Conservation (phyloP, 2,113 vertebrate genomes). For the Sturnus vulgaris region DNA sequence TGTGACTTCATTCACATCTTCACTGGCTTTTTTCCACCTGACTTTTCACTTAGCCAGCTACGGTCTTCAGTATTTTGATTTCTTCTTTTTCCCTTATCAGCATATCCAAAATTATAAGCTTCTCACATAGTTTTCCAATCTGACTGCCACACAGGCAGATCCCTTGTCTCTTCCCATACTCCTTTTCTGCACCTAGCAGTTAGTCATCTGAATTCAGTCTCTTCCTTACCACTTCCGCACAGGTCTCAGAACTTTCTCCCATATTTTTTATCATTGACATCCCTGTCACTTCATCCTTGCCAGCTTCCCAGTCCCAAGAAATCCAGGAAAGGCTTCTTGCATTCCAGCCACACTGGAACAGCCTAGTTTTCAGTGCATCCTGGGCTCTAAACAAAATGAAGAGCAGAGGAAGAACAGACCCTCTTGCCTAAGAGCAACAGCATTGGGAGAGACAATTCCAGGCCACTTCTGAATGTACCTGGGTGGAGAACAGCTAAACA, state of each 20-base stretch:
- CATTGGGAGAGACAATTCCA: background rate
- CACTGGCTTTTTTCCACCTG: constrained; percentile 33
- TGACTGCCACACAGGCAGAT: background rate
- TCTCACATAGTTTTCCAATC: background rate
- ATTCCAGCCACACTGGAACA: background rate
- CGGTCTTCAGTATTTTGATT: background rate
- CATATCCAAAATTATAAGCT: constrained; percentile 24
- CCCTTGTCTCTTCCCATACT: background rate
- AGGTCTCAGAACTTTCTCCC: background rate
- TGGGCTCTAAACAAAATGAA: background rate
- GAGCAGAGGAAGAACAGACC: background rate
- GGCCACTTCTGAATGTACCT: background rate
- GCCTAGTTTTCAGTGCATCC: background rate
- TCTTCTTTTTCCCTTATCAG: background rate
- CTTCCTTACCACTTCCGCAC: background rate
- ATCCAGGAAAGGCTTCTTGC: background rate
- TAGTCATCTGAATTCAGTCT: background rate
- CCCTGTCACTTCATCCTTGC: background rate
- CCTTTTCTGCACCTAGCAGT: background rate
- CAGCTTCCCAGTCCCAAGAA: background rate
- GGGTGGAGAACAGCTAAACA: background rate
- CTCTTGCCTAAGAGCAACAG: background rate
- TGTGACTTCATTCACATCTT: constrained; percentile 35
- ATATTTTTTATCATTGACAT: background rate
- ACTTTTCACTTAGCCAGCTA: constrained; percentile 14